phyloP scores from a whole-genome alignment of 2,888 invertebrate genomes.

The Spilarctia lutea region DNA sequence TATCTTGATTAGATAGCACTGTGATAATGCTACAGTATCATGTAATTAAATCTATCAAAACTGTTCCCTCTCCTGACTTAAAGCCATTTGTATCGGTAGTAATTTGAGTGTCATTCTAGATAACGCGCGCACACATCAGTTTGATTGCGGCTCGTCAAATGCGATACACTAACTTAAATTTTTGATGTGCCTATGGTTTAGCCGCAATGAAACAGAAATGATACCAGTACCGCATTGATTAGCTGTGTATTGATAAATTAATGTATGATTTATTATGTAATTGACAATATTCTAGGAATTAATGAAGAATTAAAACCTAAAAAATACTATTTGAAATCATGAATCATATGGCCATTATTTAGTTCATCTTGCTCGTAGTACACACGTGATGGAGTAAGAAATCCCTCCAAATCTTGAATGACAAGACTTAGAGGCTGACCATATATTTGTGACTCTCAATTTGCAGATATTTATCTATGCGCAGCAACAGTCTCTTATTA shows the following conservation, averaged over 20 bases:
- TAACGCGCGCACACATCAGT: constrained; percentile 64
- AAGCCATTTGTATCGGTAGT: constrained; percentile 46
- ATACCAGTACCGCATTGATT: constrained; percentile 16
- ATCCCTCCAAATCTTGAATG: too few species aligned
- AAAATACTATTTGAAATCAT: not conserved
- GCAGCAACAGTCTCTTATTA: too few species aligned
- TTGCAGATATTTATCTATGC: too few species aligned
- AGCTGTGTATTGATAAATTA: constrained; percentile 7
- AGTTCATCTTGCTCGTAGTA: not conserved
- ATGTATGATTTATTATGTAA: not conserved
- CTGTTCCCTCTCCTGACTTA: constrained; percentile 34
- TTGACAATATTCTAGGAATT: not conserved
- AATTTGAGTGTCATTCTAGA: constrained; percentile 68
- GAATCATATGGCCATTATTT: not conserved
- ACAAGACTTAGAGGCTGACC: too few species aligned
- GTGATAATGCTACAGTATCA: not conserved
- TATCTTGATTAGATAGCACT: not conserved
- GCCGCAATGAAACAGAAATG: constrained; percentile 12
- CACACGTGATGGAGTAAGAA: not conserved
- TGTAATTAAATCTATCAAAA: not conserved
- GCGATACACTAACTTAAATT: constrained; percentile 60
- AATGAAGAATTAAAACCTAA: not conserved
- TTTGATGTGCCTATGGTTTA: constrained; percentile 50
- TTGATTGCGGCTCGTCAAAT: constrained; percentile 65
- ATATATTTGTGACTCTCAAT: too few species aligned